Percentiles rank a stretch among this genome's conserved stretches.
phyloP scores from a whole-genome alignment of 2,113 vertebrate genomes.

The Microcebus jonahi region DNA sequence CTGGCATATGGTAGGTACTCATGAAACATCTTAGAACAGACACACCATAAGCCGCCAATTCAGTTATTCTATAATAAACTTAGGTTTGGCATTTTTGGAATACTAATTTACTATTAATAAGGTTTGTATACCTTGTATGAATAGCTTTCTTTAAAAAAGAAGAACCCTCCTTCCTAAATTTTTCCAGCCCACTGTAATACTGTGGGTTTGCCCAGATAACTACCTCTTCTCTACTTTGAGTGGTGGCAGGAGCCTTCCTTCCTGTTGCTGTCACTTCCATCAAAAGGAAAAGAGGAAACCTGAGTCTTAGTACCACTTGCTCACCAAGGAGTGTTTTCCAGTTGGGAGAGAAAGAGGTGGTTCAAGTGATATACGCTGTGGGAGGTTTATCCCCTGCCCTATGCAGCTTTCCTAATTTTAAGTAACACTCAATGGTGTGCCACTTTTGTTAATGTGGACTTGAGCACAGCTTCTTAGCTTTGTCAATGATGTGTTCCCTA shows the following conservation, averaged over 20 bases:
- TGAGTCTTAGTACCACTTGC: background rate
- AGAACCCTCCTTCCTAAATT: background rate
- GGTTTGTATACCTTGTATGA: background rate
- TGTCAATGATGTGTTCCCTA: background rate
- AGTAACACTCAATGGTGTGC: fast-evolving
- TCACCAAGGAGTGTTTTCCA: background rate
- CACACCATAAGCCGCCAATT: background rate
- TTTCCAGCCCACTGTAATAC: fast-evolving
- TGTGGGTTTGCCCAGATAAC: background rate
- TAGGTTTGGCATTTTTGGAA: background rate
- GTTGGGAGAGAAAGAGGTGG: background rate
- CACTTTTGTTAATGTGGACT: background rate
- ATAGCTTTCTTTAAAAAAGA: background rate
- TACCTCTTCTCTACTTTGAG: background rate
- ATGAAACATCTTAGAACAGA: background rate
- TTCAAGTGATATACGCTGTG: fast-evolving
- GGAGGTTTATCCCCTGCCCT: background rate
- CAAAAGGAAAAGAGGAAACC: background rate
- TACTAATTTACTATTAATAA: background rate
- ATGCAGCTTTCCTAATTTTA: background rate
- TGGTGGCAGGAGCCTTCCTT: background rate
- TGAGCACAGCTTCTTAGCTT: background rate
- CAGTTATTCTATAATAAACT: background rate
- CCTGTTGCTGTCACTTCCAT: background rate
- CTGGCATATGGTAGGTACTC: too few relatives aligned